Percentiles rank a stretch among this genome's conserved stretches.
Evolutionary conservation across 2,113 vertebrate species (phyloP).

Genomic region (Passer montanus): DNA sequence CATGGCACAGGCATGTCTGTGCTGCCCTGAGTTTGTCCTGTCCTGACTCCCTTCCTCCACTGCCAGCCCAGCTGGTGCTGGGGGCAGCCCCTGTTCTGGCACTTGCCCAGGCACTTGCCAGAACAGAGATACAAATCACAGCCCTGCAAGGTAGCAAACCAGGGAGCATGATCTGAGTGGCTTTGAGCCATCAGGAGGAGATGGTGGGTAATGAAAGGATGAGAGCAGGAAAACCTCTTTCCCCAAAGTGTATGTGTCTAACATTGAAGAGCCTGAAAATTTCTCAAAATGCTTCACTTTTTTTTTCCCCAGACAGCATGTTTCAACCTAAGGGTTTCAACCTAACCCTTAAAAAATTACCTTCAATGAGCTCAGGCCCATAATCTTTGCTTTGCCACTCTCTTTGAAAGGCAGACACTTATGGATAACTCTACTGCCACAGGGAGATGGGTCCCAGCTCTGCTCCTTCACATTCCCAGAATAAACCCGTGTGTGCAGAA

Average conservation of each 20-base stretch:
- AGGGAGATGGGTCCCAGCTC: not conserved
- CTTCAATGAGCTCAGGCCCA: not conserved
- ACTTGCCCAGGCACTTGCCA: not conserved
- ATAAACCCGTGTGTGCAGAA: not conserved
- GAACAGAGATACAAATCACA: not conserved
- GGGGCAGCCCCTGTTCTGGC: not conserved
- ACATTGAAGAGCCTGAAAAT: not conserved
- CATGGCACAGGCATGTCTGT: accelerated
- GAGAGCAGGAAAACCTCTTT: not conserved
- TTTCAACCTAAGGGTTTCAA: not conserved
- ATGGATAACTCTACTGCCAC: accelerated
- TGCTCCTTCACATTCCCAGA: not conserved
- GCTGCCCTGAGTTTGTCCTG: not conserved
- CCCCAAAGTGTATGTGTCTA: not conserved
- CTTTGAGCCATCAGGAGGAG: not conserved
- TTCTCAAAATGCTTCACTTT: not conserved
- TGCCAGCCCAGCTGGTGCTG: not conserved
- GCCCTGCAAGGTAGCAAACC: not conserved
- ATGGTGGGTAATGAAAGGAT: not conserved
- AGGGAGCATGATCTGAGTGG: not conserved
- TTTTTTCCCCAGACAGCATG: not conserved
- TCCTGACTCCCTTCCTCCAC: not conserved
- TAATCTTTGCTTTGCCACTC: not conserved
- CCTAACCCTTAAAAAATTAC: not conserved
- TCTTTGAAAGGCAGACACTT: not conserved